phyloP scores from a whole-genome alignment of 2,113 vertebrate genomes.

The Lipophrys pholis region DNA sequence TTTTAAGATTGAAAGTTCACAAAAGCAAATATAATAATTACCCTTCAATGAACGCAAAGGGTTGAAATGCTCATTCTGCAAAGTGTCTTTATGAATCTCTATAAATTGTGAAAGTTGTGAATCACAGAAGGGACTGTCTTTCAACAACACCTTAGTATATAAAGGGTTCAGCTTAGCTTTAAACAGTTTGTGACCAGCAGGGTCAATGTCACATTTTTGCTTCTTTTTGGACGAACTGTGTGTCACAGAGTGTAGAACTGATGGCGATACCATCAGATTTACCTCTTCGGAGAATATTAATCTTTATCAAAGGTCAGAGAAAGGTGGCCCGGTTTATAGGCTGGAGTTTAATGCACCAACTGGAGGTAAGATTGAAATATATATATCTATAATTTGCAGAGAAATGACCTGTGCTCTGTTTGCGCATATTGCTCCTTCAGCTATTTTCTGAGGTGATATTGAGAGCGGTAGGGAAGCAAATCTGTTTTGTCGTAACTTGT shows the following conservation, averaged over 20 bases:
- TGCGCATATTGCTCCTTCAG: conserved; percentile 47
- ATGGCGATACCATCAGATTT: conserved; percentile 35
- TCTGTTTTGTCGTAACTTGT: conserved; percentile 58
- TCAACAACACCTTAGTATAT: too few relatives aligned
- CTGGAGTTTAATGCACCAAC: conserved; percentile 25
- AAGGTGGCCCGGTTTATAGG: conserved; percentile 49
- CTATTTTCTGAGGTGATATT: conserved; percentile 37
- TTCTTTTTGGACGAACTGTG: conserved; percentile 12
- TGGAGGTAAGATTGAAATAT: conserved; percentile 43
- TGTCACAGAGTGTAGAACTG: conserved; percentile 34
- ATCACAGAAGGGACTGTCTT: too few relatives aligned
- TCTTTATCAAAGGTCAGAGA: conserved; percentile 60
- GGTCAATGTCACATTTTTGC: conserved; percentile 7
- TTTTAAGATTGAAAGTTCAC: neutral
- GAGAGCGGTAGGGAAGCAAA: conserved; percentile 36
- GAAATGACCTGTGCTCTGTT: conserved; percentile 64
- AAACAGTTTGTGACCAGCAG: conserved; percentile 8
- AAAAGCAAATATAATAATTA: too few relatives aligned
- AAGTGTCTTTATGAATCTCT: too few relatives aligned
- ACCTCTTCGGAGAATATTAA: conserved; percentile 37
- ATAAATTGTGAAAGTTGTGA: too few relatives aligned
- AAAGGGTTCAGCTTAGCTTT: neutral
- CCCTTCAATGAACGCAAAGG: too few relatives aligned
- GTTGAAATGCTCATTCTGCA: too few relatives aligned
- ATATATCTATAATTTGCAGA: conserved; percentile 55